phyloP scores from a whole-genome alignment of 2,888 invertebrate species.

The Apodemia arnacis region DNA sequence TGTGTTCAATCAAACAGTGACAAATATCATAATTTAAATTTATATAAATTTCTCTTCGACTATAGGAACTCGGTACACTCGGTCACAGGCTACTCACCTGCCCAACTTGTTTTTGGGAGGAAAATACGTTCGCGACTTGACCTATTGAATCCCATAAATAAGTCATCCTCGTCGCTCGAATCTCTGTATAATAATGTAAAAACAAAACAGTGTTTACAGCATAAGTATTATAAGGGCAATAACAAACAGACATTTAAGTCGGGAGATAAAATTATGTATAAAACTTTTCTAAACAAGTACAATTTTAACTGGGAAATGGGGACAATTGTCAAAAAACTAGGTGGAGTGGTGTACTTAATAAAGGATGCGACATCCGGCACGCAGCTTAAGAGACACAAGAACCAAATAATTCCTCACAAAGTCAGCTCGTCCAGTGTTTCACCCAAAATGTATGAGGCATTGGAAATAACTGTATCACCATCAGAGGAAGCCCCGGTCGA shows the following conservation, averaged over 20 bases:
- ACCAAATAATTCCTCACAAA: neutral
- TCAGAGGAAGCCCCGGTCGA: neutral
- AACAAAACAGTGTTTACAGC: neutral
- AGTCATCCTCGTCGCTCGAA: neutral
- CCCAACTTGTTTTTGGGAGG: conserved; percentile 4
- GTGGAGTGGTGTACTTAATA: neutral
- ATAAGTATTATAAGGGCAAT: neutral
- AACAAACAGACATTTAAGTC: too few relatives aligned
- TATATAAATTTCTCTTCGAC: conserved; percentile 62
- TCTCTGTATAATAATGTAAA: neutral
- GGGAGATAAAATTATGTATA: neutral
- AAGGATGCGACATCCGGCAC: neutral
- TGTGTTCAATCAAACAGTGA: conserved; percentile 25
- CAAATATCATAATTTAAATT: conserved; percentile 40
- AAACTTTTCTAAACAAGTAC: neutral
- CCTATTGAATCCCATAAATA: neutral
- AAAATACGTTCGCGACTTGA: conserved; percentile 4
- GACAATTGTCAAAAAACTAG: neutral
- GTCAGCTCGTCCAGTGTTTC: neutral
- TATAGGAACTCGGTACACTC: conserved; percentile 60
- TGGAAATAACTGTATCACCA: neutral
- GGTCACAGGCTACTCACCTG: conserved; percentile 4
- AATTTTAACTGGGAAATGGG: conserved; percentile 1
- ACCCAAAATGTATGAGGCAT: neutral
- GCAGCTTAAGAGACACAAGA: neutral